Conservation (phyloP, 2,888 invertebrate genomes). For the Folsomia manolachei region DNA sequence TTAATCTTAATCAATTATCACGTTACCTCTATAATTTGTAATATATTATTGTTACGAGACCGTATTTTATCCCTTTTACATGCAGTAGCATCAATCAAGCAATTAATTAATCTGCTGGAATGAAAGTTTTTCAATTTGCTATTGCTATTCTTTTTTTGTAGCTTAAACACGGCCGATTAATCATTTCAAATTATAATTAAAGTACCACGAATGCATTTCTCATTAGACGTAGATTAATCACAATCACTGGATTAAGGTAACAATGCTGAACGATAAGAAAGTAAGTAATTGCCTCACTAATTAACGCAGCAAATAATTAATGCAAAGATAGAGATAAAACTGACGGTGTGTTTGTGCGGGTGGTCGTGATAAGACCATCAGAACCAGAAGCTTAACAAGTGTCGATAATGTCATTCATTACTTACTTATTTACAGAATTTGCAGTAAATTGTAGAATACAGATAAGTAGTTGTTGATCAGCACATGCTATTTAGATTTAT, state of each 20-base stretch:
- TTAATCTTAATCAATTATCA: too few relatives aligned
- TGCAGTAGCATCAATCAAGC: too few relatives aligned
- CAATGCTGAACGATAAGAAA: neutral
- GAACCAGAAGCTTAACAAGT: constrained; percentile 6
- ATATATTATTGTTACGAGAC: too few relatives aligned
- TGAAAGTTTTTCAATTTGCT: too few relatives aligned
- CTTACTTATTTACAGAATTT: too few relatives aligned
- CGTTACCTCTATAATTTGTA: too few relatives aligned
- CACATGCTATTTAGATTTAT: neutral
- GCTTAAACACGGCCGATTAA: too few relatives aligned
- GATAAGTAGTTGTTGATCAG: neutral
- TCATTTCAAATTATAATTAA: too few relatives aligned
- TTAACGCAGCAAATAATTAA: neutral
- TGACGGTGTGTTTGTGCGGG: neutral
- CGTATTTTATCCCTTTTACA: too few relatives aligned
- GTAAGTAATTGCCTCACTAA: neutral
- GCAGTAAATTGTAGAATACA: neutral
- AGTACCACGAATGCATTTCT: constrained; percentile 9
- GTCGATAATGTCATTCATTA: neutral
- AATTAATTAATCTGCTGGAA: too few relatives aligned
- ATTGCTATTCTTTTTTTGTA: too few relatives aligned
- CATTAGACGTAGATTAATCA: neutral
- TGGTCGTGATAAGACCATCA: neutral
- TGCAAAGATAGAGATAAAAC: neutral
- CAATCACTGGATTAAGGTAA: neutral